Percentiles rank a stretch among this genome's conserved stretches.
These are phyloP conservation scores for Platyscapa corneri DNA, from an alignment of 1,140 invertebrate genomes.

Conservation along the genomic window DNA sequence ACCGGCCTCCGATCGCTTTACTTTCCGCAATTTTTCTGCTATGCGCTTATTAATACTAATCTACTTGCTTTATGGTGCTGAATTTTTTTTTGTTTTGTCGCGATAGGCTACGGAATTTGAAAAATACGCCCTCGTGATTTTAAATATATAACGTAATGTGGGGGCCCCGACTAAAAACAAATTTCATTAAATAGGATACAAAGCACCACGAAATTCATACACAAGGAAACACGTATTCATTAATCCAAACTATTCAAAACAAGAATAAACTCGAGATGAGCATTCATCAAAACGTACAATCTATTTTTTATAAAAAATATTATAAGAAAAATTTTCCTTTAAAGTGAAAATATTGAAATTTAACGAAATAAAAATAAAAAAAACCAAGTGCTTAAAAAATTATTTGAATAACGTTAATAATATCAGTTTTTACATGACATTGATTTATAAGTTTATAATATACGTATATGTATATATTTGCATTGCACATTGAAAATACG, in stretches of 20 bases:
- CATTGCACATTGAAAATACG: background rate
- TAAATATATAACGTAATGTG: background rate
- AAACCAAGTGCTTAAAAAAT: too few species aligned
- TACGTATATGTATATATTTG: too few species aligned
- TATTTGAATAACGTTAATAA: too few species aligned
- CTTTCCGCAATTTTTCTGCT: background rate
- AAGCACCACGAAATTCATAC: background rate
- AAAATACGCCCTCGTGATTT: background rate
- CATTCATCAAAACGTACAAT: background rate
- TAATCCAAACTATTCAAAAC: background rate
- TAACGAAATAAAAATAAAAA: background rate
- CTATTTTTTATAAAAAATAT: background rate
- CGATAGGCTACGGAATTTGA: background rate
- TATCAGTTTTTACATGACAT: background rate
- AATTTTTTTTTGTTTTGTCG: background rate
- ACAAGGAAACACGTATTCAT: background rate
- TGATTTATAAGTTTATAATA: background rate
- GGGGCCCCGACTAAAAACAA: background rate
- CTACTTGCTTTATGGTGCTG: background rate
- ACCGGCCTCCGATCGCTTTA: background rate
- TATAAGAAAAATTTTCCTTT: too few species aligned
- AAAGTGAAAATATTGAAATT: too few species aligned
- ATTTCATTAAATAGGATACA: conserved; percentile 4
- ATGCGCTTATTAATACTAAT: background rate
- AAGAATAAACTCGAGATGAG: background rate